phyloP scores from a whole-genome alignment of 1,140 invertebrate species.

The Tetramorium parvispinum region DNA sequence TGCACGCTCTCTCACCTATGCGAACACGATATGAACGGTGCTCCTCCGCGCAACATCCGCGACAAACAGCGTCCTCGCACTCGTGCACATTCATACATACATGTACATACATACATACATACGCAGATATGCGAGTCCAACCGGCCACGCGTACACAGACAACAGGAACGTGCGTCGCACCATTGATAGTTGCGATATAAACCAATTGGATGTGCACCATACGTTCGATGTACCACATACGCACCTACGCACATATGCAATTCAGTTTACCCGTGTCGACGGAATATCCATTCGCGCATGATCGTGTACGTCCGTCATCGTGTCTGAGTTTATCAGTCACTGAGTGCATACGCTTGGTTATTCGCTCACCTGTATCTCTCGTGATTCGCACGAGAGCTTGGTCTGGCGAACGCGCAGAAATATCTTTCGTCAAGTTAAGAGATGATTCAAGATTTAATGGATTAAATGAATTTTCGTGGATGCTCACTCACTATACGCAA shows the following conservation, averaged over 20 bases:
- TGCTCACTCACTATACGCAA: not conserved
- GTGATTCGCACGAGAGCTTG: not conserved
- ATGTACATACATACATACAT: not conserved
- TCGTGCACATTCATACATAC: not conserved
- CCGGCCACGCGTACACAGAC: not conserved
- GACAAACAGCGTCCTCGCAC: not conserved
- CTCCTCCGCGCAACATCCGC: not conserved
- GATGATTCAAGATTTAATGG: not conserved
- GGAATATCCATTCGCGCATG: constrained; percentile 31
- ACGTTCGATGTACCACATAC: not conserved
- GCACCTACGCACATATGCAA: not conserved
- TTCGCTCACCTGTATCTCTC: constrained; percentile 11
- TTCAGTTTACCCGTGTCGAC: not conserved
- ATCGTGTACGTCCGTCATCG: constrained; percentile 11
- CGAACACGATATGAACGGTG: not conserved
- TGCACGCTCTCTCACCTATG: not conserved
- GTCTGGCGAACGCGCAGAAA: not conserved
- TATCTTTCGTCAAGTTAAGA: not conserved
- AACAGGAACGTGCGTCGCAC: constrained; percentile 16
- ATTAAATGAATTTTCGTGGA: not conserved
- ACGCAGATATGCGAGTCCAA: not conserved
- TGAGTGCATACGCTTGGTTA: not conserved
- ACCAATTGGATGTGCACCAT: constrained; percentile 15
- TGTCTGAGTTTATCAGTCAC: constrained; percentile 36
- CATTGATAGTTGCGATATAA: constrained; percentile 28